Percentiles rank a stretch among this genome's conserved stretches.
Conservation (phyloP, 2,797 vertebrate species). For the Lates japonicus region DNA sequence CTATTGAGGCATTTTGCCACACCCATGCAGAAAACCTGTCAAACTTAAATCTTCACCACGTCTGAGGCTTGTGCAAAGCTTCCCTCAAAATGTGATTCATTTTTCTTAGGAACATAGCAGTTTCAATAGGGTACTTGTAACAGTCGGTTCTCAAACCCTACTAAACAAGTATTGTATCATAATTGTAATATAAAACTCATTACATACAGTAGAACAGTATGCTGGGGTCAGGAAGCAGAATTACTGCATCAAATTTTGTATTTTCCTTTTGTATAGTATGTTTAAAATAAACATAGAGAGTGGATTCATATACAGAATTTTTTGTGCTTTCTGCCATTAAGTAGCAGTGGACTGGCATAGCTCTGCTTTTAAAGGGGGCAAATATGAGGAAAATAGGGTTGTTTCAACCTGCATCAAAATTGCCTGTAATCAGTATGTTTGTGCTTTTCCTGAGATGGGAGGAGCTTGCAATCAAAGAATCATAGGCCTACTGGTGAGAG, state of each 20-base stretch:
- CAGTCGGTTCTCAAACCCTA: too few species aligned
- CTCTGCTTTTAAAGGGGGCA: conserved; percentile 5
- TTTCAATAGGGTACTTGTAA: too few species aligned
- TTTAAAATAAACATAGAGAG: neutral
- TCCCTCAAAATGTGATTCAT: too few species aligned
- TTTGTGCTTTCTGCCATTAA: neutral
- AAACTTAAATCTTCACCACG: too few species aligned
- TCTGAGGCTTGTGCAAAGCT: too few species aligned
- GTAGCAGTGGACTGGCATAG: neutral
- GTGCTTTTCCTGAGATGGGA: conserved; percentile 14
- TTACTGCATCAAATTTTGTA: neutral
- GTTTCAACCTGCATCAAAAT: conserved; percentile 2
- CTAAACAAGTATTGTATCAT: neutral
- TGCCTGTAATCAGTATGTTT: conserved; percentile 36
- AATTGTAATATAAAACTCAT: neutral
- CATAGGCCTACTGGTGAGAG: conserved; percentile 19
- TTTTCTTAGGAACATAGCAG: too few species aligned
- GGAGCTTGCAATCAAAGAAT: conserved; percentile 33
- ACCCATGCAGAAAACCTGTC: too few species aligned
- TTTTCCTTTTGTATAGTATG: neutral
- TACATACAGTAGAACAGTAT: neutral
- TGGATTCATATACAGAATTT: neutral
- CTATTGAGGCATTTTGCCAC: too few species aligned
- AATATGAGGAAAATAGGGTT: neutral
- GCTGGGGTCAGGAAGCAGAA: neutral